Evolutionary conservation across 2,113 vertebrate species (phyloP).

Genomic region (Gila orcuttii): DNA sequence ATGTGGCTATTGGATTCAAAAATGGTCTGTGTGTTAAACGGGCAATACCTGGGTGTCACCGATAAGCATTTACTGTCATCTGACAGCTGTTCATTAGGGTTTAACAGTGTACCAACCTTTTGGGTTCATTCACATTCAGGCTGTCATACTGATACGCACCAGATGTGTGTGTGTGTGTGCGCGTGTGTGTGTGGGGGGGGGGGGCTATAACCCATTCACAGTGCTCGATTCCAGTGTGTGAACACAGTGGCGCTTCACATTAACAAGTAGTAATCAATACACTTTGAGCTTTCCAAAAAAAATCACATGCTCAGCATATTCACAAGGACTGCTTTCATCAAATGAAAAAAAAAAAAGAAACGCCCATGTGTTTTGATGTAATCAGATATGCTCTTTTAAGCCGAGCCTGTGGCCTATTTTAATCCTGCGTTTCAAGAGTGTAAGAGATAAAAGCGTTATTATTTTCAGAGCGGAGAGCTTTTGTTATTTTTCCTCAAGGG

Average conservation of each 20-base stretch:
- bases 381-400: conserved; percentile 38
- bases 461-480: conserved; percentile 35
- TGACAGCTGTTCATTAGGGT: conserved; percentile 23
- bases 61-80: conserved; percentile 30
- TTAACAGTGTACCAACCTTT: conserved; percentile 18
- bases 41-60: conserved; percentile 12
- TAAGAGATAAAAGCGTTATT: conserved; percentile 52
- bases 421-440: conserved; percentile 34
- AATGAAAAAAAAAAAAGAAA: neutral
- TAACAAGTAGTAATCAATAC: conserved; percentile 35
- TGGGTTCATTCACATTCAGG: conserved; percentile 24
- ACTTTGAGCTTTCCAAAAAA: neutral
- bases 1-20: neutral
- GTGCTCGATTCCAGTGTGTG: conserved; percentile 18
- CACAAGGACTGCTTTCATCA: neutral
- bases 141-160: neutral
- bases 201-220: neutral
- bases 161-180: neutral
- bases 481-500: conserved; percentile 49
- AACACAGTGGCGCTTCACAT: conserved; percentile 14
- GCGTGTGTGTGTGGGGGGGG: neutral
- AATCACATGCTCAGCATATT: conserved; percentile 31
- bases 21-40: conserved; percentile 27
- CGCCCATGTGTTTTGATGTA: neutral
- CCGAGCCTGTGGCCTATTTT: conserved; percentile 36